Conservation (phyloP, 2,888 invertebrate genomes). For the Leptinotarsa peninsularis region DNA sequence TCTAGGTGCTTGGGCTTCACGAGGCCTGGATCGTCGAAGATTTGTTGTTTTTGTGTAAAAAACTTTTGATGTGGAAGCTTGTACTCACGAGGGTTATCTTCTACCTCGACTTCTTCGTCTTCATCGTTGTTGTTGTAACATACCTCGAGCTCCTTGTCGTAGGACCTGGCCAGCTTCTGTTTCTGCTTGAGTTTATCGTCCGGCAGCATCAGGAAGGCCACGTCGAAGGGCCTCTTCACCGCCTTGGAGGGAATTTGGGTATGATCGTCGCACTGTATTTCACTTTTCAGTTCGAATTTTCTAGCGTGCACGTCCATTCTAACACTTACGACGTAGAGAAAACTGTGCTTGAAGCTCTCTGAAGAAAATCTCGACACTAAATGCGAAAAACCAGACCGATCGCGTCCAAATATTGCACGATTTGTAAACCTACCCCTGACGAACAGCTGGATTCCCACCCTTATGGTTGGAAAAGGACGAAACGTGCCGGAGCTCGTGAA, state of each 20-base stretch:
- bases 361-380: constrained; percentile 60
- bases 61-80: constrained; percentile 54
- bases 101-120: constrained; percentile 62
- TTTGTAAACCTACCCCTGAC: constrained; percentile 61
- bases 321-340: constrained; percentile 20
- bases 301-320: constrained; percentile 71
- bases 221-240: constrained; percentile 87
- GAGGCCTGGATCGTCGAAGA: constrained; percentile 71
- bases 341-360: constrained; percentile 55
- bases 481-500: constrained; percentile 11
- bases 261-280: constrained; percentile 63
- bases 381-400: constrained; percentile 65
- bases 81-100: constrained; percentile 52
- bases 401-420: constrained; percentile 66
- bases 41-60: constrained; percentile 68
- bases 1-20: constrained; percentile 68
- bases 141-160: constrained; percentile 46
- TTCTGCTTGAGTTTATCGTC: constrained; percentile 83
- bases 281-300: constrained; percentile 66
- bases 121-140: constrained; percentile 54
- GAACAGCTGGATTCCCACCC: constrained; percentile 61
- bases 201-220: constrained; percentile 89
- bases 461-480: constrained; percentile 53
- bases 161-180: constrained; percentile 67
- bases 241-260: constrained; percentile 64